Evolutionary conservation across 2,888 invertebrate species (phyloP), one percentile per base, ranked within the genome.

Genomic region (Epinotia demarniana): DNA sequence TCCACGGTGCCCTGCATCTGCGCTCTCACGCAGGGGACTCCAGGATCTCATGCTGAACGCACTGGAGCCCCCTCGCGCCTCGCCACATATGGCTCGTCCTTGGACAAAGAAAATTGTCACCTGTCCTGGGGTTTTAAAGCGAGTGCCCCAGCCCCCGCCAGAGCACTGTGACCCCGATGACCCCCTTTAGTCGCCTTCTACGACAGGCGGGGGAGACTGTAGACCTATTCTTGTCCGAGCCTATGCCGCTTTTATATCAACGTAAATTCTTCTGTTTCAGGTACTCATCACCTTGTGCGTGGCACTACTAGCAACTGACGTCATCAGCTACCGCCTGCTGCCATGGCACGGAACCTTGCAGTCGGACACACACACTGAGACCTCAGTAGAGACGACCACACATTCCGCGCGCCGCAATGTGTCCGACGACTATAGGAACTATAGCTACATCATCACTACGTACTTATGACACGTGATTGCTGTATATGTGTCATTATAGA

Each of bases 351-450:
- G 68, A 2, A 43, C 58, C 16, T 43, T 58, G 0, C 55, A 55
- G 13, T 43, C 68, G 1, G 23, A 58, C 68, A 23, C 68, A 39
- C 68, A 57, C 43, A 58, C 58, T 0, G 43, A 46, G 9, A 23
- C 60, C 8, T 16, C 58, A 43, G 19, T 43, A 43, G 68, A 69
- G 9, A 43, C 27, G 6, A 39, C 18, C 46, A n/a, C 60, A 69
- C 60, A 77, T 71, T 18, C 53, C 57, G 62, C 75, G 72, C 18
- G 13, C 23, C 77, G 76, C 75, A 80, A 81, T 55, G 72, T 86
- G n/a, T 92, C 93, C 0, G 90, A 90, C 4, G 92, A 93, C 77
- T 93, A 93, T 77, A 88, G 79, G 19, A 93, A 91, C 84, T 93
- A 93, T 43, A 93, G 89, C 76, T 93, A 86, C 77, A 83, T 93